These are phyloP conservation scores for Oreohelix idahoensis DNA, from an alignment of 1,140 invertebrate species.

Conservation along the genomic window DNA sequence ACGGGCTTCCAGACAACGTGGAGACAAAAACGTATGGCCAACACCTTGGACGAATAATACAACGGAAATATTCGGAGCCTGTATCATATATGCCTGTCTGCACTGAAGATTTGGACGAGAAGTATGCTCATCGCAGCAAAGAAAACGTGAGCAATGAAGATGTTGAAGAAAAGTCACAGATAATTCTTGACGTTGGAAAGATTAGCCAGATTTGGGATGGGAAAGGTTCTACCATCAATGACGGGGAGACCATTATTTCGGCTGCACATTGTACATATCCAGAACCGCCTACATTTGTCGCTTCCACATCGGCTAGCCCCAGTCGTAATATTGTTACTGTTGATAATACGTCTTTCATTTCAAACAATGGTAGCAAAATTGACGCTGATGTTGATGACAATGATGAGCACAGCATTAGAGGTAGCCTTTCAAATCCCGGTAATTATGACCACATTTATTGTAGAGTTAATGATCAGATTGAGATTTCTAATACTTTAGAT, in stretches of 20 bases:
- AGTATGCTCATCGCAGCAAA: not conserved
- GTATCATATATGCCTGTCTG: constrained; percentile 24
- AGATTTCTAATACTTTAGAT: not conserved
- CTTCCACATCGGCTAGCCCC: not conserved
- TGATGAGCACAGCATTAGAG: not conserved
- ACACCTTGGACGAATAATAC: not conserved
- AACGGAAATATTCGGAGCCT: constrained; percentile 21
- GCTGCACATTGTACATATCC: not conserved
- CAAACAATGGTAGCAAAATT: not conserved
- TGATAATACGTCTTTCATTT: not conserved
- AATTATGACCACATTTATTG: not conserved
- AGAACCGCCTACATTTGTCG: not conserved
- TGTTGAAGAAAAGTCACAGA: not conserved
- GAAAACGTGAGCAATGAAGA: not conserved
- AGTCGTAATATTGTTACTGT: not conserved
- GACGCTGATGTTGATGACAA: not conserved
- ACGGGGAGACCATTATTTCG: not conserved
- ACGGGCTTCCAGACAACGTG: not conserved
- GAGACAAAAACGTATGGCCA: not conserved
- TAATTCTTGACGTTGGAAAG: not conserved
- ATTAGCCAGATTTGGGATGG: not conserved
- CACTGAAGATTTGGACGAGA: constrained; percentile 27
- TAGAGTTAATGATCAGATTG: not conserved
- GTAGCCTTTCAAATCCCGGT: not conserved
- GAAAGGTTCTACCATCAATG: not conserved